Percentiles rank a stretch among this genome's conserved stretches.
phyloP scores from a whole-genome alignment of 2,797 vertebrate genomes.

The Karalla daura region DNA sequence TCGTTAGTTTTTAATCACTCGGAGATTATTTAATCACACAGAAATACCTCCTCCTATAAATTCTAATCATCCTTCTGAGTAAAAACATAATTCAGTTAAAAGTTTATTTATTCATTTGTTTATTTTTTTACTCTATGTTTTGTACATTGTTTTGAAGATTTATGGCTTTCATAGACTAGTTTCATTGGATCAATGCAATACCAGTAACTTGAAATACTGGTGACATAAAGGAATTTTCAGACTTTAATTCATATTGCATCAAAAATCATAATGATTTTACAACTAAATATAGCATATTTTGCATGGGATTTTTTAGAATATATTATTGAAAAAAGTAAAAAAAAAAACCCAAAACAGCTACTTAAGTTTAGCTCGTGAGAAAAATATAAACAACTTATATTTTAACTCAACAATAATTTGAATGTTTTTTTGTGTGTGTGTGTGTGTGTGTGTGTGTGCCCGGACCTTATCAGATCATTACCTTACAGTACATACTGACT shows the following conservation, averaged over 20 bases:
- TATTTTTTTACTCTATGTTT: not conserved
- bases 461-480: not conserved
- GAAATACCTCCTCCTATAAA: not conserved
- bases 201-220: no score
- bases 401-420: not conserved
- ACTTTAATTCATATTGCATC: not conserved
- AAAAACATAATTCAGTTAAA: not conserved
- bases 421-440: not conserved
- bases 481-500: not conserved
- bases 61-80: not conserved
- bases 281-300: not conserved
- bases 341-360: no score
- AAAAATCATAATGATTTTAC: rapidly evolving
- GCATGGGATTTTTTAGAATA: not conserved
- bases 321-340: no score
- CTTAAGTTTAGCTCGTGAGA: no score
- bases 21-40: not conserved
- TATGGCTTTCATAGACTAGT: not conserved
- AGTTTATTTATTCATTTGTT: not conserved
- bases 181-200: rapidly evolving
- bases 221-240: no score
- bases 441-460: not conserved
- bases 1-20: no score
- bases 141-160: not conserved
- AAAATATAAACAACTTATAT: not conserved